Evolutionary conservation across 2,797 vertebrate species (phyloP).

Genomic region (Paramormyrops hopkinsi): DNA sequence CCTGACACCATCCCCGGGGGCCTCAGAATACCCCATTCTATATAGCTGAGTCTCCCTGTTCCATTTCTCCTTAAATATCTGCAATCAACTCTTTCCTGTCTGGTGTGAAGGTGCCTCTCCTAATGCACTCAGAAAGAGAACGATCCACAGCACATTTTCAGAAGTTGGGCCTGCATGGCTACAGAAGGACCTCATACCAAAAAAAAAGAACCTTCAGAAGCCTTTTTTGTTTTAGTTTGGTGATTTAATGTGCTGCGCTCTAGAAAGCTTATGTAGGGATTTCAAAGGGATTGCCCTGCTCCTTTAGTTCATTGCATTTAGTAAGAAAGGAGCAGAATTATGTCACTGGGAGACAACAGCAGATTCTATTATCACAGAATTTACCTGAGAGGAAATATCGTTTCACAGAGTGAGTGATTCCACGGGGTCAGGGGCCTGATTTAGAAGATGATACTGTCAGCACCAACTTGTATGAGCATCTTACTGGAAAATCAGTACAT

Average conservation of each 20-base stretch:
- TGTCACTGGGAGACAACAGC: not conserved
- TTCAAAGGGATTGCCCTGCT: not conserved
- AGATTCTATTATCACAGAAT: not conserved
- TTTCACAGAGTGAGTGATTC: not conserved
- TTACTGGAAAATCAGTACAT: not conserved
- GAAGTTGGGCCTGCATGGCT: not conserved
- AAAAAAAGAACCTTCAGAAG: not conserved
- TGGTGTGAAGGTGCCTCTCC: not conserved
- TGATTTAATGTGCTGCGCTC: not conserved
- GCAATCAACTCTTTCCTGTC: not conserved
- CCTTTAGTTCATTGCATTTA: not conserved
- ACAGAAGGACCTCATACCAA: not conserved
- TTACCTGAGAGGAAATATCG: not conserved
- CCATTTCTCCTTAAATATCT: not conserved
- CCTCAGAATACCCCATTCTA: not conserved
- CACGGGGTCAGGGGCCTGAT: not conserved
- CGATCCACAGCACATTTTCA: not conserved
- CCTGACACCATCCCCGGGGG: not conserved
- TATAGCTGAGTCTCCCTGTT: not conserved
- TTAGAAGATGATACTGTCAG: not conserved
- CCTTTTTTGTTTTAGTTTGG: not conserved
- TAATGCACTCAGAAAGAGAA: not conserved
- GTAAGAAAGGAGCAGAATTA: not conserved
- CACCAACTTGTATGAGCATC: not conserved
- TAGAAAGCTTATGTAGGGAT: not conserved